Conservation (phyloP, 2,797 vertebrate species). For the Galagoides demidoff region DNA sequence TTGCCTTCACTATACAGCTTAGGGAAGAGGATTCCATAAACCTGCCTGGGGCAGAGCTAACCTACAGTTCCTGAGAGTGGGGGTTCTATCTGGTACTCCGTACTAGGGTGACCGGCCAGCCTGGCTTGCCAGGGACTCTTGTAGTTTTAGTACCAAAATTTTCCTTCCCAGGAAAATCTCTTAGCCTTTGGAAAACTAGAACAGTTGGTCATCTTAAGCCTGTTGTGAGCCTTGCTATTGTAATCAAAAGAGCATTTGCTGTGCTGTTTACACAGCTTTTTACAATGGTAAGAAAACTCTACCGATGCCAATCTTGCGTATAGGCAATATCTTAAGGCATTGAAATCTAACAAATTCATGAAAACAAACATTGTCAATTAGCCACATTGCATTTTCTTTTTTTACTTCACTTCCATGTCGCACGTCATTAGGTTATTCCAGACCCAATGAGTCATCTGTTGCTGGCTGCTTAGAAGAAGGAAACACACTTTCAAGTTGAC, state of each 20-base stretch:
- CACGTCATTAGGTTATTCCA: slow-evolving; percentile 6
- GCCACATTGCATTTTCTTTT: background rate
- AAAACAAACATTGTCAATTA: background rate
- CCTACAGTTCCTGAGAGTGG: background rate
- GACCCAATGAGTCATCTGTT: background rate
- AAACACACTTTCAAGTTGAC: background rate
- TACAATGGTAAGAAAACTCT: background rate
- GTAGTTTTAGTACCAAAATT: background rate
- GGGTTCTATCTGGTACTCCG: background rate
- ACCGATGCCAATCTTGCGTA: background rate
- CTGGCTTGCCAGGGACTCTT: background rate
- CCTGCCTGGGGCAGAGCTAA: background rate
- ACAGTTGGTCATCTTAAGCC: background rate
- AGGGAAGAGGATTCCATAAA: background rate
- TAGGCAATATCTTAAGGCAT: background rate
- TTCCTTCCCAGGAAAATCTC: background rate
- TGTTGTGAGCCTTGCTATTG: background rate
- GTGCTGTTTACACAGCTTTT: background rate
- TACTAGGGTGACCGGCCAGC: background rate
- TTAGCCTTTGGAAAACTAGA: background rate
- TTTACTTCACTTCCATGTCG: background rate
- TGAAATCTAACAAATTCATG: background rate
- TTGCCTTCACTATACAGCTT: background rate
- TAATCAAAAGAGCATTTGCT: background rate
- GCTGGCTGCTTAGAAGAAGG: background rate